phyloP scores from a whole-genome alignment of 1,140 invertebrate genomes.

The Telenomus remus region DNA sequence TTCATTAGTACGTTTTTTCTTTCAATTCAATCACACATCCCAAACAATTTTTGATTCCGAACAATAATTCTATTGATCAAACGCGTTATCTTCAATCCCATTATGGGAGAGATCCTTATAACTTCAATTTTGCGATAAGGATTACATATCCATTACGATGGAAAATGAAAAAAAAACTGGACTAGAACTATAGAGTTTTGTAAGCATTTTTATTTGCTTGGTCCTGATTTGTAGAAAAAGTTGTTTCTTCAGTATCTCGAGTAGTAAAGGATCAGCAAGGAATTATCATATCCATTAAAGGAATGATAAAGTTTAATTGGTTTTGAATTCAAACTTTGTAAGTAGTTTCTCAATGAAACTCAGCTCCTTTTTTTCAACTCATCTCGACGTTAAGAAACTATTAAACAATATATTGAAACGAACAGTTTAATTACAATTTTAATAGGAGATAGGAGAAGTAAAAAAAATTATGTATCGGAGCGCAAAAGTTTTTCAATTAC shows the following conservation, averaged over 20 bases:
- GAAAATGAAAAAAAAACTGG: neutral
- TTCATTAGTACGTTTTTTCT: too few species aligned
- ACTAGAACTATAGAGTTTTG: too few species aligned
- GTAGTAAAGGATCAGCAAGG: neutral
- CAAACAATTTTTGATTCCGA: neutral
- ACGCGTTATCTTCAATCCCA: conserved; percentile 2
- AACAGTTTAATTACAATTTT: too few species aligned
- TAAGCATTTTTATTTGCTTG: too few species aligned
- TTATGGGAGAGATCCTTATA: conserved; percentile 7
- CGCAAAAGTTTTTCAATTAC: too few species aligned
- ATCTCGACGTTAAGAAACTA: neutral
- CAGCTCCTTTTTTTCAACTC: neutral
- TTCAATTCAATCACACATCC: neutral
- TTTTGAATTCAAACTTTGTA: conserved; percentile 8
- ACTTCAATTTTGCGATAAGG: neutral
- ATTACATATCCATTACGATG: neutral
- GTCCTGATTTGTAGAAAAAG: too few species aligned
- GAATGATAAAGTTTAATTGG: conserved; percentile 7
- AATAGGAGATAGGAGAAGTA: too few species aligned
- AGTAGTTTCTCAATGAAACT: conserved; percentile 1
- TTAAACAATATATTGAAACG: too few species aligned
- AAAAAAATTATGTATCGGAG: too few species aligned
- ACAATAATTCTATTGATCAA: conserved; percentile 14
- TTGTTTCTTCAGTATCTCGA: neutral
- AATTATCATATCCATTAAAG: conserved; percentile 5